Base-by-base conservation (phyloP, 2,888 invertebrate species). In the Osmoderma eremita region DNA sequence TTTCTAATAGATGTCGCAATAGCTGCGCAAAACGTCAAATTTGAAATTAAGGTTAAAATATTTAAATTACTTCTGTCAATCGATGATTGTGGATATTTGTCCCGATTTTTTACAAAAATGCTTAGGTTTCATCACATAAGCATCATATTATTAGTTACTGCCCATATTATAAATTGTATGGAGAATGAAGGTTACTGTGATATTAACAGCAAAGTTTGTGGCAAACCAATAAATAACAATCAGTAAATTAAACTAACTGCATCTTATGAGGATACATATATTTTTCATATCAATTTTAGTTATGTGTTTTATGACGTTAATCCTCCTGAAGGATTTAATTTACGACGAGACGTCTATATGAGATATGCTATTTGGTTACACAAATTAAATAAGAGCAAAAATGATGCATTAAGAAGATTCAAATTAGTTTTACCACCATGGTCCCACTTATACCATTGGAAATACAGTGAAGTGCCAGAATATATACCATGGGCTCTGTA, bases 291-390 rank as follows among this genome's bases (percentile, higher is more conserved):
- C 13, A 10, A 22, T 67, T 64, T 12, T 50, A 68, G 92, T 76
- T 95, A 91, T 77, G 82, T 98, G 63, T 86, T 98, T 54, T 99
- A 97, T 82, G 96, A 97, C 79, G 91, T 98, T 0, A 98, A 98
- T 84, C 91, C 91, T 1, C 91, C 93, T 0, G 98, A 99, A 85
- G 99, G 99, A 0, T 99, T 99, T 79, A 99, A 99, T 84, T 86
- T 99, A 69, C 86, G 97, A 13, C 87, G 98, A 38, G 98, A 99
- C 84, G 98, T 99, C 1, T 98, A 95, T 78, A 91, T 98, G 86
- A 87, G 98, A 73, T 86, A 97, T 75, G 96, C 97, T 1, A 90
- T 93, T 51, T 89, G 97, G 78, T 85, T 94, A 0, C 86, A 90
- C 30, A 87, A 89, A 67, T 84, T 95, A 63, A 85, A 88, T 67